These are phyloP conservation scores for Formica exsecta DNA, from an alignment of 1,140 invertebrate species.

Conservation along the genomic window DNA sequence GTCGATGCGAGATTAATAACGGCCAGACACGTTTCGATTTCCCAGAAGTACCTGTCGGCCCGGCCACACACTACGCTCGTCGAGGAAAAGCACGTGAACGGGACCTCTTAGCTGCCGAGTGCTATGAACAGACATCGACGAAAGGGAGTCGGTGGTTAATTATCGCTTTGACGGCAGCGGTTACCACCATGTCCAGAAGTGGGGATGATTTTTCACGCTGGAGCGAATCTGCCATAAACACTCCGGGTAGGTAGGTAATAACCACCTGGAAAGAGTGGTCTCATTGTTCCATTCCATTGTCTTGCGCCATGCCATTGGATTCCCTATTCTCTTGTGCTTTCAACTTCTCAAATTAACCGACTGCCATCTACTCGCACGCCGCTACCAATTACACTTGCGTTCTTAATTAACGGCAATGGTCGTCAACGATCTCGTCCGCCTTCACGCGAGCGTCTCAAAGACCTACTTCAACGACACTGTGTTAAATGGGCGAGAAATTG, in stretches of 20 bases:
- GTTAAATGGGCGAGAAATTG: constrained; percentile 35
- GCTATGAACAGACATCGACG: constrained; percentile 26
- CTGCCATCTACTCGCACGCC: constrained; percentile 35
- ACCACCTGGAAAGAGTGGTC: constrained; percentile 49
- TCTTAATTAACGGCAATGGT: constrained; percentile 72
- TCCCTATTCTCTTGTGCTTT: constrained; percentile 15
- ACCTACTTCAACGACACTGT: constrained; percentile 22
- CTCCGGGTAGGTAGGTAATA: constrained; percentile 59
- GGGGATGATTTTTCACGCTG: constrained; percentile 74
- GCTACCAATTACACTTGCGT: constrained; percentile 68
- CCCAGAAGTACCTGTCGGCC: constrained; percentile 72
- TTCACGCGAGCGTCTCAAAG: constrained; percentile 33
- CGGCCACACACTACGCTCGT: constrained; percentile 41
- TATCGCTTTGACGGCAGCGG: constrained; percentile 38
- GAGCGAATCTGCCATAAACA: constrained; percentile 78
- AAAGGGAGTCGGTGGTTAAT: constrained; percentile 69
- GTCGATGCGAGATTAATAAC: constrained; percentile 76
- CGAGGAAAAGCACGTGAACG: constrained; percentile 58
- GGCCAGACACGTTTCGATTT: constrained; percentile 75
- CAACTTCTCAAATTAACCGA: constrained; percentile 48
- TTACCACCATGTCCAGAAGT: background rate
- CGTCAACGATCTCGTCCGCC: constrained; percentile 39
- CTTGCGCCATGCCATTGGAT: constrained; percentile 60
- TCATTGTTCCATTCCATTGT: constrained; percentile 71
- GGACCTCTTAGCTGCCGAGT: constrained; percentile 22